phyloP scores from a whole-genome alignment of 2,888 invertebrate species.

The Pseudococcus viburni region DNA sequence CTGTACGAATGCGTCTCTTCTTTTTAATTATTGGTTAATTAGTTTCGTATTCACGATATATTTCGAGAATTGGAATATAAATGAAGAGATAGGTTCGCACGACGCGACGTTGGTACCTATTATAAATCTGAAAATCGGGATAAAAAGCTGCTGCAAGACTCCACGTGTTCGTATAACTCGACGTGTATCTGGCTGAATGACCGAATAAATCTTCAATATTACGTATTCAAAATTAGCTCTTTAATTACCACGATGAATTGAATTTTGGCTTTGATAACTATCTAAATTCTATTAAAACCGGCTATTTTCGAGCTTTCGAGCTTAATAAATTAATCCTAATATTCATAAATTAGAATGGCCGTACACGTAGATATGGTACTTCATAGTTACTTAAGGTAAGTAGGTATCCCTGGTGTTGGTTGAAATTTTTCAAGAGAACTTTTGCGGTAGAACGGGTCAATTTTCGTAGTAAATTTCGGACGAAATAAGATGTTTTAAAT shows the following conservation, averaged over 20 bases:
- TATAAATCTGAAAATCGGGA: not conserved
- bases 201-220: conserved; percentile 6
- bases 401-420: not conserved
- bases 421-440: not conserved
- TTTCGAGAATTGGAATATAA: not conserved
- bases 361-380: not conserved
- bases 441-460: not conserved
- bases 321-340: not conserved
- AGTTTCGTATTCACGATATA: not conserved
- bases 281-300: not conserved
- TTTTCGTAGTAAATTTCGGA: conserved; percentile 3
- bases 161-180: not conserved
- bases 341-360: not conserved
- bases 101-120: not conserved
- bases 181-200: not conserved
- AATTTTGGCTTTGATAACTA: not conserved
- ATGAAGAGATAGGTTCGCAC: not conserved
- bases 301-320: not conserved
- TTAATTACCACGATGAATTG: not conserved
- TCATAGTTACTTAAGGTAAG: not conserved
- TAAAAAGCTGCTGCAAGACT: not conserved
- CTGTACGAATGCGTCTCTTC: not conserved
- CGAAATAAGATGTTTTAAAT: conserved; percentile 20
- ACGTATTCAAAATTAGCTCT: conserved; percentile 13
- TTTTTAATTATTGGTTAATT: not conserved